Percentiles rank a stretch among this genome's conserved stretches.
phyloP scores from a whole-genome alignment of 2,888 invertebrate species.

The Agriotes lineatus region DNA sequence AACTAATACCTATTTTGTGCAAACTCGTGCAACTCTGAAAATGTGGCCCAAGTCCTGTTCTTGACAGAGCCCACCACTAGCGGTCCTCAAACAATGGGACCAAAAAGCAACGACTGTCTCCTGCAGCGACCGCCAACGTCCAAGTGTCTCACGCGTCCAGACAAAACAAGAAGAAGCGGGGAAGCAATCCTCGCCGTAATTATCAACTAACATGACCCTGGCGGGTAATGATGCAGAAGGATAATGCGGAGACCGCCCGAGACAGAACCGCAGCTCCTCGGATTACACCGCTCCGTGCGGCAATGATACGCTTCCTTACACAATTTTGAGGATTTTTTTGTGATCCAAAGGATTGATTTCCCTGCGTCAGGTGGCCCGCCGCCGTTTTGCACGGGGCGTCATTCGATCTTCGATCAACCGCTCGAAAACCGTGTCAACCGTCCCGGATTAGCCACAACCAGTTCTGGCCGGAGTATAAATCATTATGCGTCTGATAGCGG shows the following conservation, averaged over 20 bases:
- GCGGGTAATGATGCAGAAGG: conserved; percentile 46
- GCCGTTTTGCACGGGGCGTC: conserved; percentile 36
- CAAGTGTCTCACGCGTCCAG: too few species aligned
- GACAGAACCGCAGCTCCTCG: conserved; percentile 48
- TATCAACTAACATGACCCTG: conserved; percentile 44
- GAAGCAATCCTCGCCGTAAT: conserved; percentile 34
- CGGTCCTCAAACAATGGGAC: too few species aligned
- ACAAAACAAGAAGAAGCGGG: conserved; percentile 32
- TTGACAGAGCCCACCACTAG: too few species aligned
- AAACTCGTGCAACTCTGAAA: too few species aligned
- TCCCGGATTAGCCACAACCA: conserved; percentile 24
- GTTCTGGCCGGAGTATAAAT: conserved; percentile 16
- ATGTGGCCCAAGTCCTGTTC: too few species aligned
- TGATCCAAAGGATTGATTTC: conserved; percentile 50
- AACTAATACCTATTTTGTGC: too few species aligned
- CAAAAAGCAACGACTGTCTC: too few species aligned
- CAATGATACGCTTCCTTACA: conserved; percentile 54
- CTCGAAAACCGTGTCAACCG: conserved; percentile 36
- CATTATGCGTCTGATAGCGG: conserved; percentile 22
- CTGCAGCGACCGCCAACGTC: too few species aligned
- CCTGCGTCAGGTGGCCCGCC: conserved; percentile 48
- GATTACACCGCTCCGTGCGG: conserved; percentile 45
- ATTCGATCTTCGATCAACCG: conserved; percentile 36
- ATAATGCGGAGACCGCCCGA: conserved; percentile 39
- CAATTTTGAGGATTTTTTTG: conserved; percentile 50